Conservation (phyloP, 2,113 vertebrate species). For the Periophthalmodon schlosseri region DNA sequence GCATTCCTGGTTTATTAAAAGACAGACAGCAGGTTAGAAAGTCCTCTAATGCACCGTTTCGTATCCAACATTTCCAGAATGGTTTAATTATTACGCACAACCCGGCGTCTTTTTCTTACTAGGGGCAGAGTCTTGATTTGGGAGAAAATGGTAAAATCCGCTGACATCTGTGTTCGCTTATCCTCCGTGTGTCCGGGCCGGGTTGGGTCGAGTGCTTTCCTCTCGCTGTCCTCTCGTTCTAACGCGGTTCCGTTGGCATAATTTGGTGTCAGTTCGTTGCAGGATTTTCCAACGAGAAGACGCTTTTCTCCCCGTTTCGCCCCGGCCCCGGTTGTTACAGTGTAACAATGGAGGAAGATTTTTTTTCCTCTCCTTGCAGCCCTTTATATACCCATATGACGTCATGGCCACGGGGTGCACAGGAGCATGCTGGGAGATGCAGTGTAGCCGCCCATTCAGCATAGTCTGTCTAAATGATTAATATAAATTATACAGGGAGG, state of each 20-base stretch:
- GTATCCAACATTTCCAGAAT: slow-evolving; percentile 16
- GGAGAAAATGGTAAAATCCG: slow-evolving; percentile 58
- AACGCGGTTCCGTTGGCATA: slow-evolving; percentile 8
- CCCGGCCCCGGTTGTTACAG: slow-evolving; percentile 74
- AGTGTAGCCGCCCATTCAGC: slow-evolving; percentile 26
- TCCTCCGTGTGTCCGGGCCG: slow-evolving; percentile 57
- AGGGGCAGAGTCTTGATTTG: slow-evolving; percentile 40
- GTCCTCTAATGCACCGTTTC: background rate
- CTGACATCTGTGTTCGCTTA: slow-evolving; percentile 68
- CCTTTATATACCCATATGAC: slow-evolving; percentile 77
- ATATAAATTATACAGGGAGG: no score
- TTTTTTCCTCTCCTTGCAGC: slow-evolving; percentile 48
- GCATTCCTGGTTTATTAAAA: slow-evolving; percentile 63
- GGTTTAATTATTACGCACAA: slow-evolving; percentile 16
- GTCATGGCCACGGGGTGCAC: slow-evolving; percentile 54
- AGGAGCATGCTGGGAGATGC: slow-evolving; percentile 69
- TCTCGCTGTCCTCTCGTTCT: slow-evolving; percentile 42
- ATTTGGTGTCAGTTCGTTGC: slow-evolving; percentile 34
- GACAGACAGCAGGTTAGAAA: slow-evolving; percentile 38
- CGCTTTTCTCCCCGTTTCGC: slow-evolving; percentile 52
- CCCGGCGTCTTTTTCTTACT: slow-evolving; percentile 42
- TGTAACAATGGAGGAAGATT: slow-evolving; percentile 80
- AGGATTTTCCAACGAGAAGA: slow-evolving; percentile 45
- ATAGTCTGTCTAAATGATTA: no score
- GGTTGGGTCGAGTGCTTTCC: slow-evolving; percentile 41